A percentile compares a stretch with the other conserved stretches of the same genome.
Conservation (phyloP, 2,113 vertebrate species). For the Setophaga petechia region DNA sequence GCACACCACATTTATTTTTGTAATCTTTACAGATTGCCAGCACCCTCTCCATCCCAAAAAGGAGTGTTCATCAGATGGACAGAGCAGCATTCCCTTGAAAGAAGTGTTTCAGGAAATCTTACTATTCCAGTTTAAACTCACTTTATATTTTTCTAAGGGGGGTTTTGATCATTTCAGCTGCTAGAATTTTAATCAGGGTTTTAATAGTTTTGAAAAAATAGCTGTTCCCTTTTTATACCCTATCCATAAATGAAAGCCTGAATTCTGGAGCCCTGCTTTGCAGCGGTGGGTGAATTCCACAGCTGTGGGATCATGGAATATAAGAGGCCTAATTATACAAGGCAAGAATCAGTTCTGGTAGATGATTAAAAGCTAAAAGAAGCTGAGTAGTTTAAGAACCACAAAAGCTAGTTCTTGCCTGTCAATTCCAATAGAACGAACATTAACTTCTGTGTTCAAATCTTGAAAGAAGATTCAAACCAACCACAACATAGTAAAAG, state of each 20-base stretch:
- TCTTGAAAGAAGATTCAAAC: constrained; percentile 23
- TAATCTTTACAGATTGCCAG: background rate
- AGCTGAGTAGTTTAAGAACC: constrained; percentile 9
- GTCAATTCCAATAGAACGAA: background rate
- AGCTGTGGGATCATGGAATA: constrained; percentile 21
- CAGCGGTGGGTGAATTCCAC: background rate
- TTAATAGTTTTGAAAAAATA: background rate
- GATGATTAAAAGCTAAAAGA: constrained; percentile 38
- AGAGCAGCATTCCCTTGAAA: background rate
- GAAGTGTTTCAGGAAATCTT: background rate
- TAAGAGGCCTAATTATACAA: constrained; percentile 1
- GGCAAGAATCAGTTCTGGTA: constrained; percentile 17
- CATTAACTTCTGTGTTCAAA: background rate
- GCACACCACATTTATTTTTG: background rate
- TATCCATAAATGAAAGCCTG: background rate
- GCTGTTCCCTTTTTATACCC: background rate
- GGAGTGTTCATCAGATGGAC: background rate
- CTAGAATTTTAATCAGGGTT: background rate
- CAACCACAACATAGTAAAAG: background rate
- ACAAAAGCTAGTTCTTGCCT: constrained; percentile 35
- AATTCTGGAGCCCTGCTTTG: background rate
- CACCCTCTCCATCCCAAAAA: background rate
- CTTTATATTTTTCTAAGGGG: background rate
- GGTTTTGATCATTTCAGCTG: background rate
- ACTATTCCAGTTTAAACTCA: background rate